These are phyloP conservation scores for Columbina picui DNA, from an alignment of 2,113 vertebrate genomes.

Conservation along the genomic window DNA sequence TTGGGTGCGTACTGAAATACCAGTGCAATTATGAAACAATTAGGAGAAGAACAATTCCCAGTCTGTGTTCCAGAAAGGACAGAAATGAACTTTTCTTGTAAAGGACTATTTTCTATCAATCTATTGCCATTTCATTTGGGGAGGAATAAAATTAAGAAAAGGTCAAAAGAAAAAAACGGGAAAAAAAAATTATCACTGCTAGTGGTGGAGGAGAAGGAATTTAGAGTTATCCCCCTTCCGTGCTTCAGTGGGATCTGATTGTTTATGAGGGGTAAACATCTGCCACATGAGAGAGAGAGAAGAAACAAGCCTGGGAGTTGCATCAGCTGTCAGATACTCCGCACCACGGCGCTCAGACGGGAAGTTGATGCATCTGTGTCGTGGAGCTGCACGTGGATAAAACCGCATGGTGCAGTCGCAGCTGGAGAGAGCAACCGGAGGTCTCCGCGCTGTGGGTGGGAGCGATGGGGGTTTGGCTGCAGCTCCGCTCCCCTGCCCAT, in stretches of 20 bases:
- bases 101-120: not conserved
- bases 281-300: not conserved
- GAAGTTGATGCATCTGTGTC: not conserved
- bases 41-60: not conserved
- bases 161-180: not conserved
- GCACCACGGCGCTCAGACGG: not conserved
- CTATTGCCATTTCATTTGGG: not conserved
- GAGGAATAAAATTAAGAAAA: not conserved
- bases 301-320: not conserved
- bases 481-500: no score
- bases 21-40: not conserved
- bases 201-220: not conserved
- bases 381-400: not conserved
- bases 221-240: not conserved
- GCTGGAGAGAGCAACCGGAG: not conserved
- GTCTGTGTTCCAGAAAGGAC: not conserved
- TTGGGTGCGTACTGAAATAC: not conserved
- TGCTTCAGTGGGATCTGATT: not conserved
- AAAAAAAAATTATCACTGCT: not conserved
- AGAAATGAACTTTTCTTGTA: not conserved
- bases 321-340: not conserved
- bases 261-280: not conserved
- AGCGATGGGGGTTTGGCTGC: not conserved
- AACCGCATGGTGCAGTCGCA: not conserved
- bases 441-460: not conserved